These are phyloP conservation scores for Aleiodes alternator DNA, from an alignment of 2,888 invertebrate genomes.

Conservation along the genomic window DNA sequence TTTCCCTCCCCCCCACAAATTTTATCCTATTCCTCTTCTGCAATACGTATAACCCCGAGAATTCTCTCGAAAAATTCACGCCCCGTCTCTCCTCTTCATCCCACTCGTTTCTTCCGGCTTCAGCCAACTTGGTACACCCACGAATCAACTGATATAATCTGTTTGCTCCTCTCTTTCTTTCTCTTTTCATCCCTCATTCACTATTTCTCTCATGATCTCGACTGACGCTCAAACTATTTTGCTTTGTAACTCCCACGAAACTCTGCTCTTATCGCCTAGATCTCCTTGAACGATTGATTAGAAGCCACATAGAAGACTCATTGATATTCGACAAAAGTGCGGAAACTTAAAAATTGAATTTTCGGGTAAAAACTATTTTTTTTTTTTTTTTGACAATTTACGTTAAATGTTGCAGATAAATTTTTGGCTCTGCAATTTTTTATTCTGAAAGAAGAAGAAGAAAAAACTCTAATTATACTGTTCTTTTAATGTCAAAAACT, in stretches of 20 bases:
- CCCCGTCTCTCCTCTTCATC: background rate
- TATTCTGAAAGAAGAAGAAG: too few species aligned
- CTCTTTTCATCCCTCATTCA: background rate
- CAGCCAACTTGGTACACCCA: too few species aligned
- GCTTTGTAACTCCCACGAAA: constrained; percentile 24
- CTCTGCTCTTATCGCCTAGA: constrained; percentile 25
- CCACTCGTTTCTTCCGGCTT: too few species aligned
- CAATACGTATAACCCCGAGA: too few species aligned
- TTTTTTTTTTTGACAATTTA: background rate
- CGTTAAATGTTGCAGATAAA: background rate
- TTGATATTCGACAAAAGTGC: background rate
- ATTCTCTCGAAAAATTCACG: constrained; percentile 26
- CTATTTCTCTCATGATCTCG: constrained; percentile 26
- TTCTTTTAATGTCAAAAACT: background rate
- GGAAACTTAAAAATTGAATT: background rate
- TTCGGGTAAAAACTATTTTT: background rate
- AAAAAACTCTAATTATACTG: background rate
- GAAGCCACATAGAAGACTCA: background rate
- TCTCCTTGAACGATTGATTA: constrained; percentile 21
- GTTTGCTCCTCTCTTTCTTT: background rate
- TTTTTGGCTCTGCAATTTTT: background rate
- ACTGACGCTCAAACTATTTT: constrained; percentile 33
- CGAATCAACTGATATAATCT: too few species aligned
- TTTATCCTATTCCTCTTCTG: background rate
- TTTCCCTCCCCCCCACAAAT: background rate